phyloP scores from a whole-genome alignment of 2,888 invertebrate genomes.

The Drosophila greeni region DNA sequence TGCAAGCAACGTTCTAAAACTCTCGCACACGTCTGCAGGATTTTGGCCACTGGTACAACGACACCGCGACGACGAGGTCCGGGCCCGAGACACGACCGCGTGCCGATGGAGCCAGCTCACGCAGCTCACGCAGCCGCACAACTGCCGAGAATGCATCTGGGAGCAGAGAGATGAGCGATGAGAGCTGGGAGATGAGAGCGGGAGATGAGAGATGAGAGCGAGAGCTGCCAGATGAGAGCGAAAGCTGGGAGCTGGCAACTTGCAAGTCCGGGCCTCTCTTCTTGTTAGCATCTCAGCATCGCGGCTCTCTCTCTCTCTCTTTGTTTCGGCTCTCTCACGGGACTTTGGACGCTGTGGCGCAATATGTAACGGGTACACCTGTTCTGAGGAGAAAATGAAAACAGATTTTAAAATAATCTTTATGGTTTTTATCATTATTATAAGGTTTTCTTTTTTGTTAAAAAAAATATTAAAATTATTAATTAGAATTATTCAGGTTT shows the following conservation, averaged over 20 bases:
- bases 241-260: neutral
- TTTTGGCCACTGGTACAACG: constrained; percentile 7
- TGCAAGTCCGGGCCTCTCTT: constrained; percentile 6
- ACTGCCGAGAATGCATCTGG: neutral
- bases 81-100: constrained; percentile 9
- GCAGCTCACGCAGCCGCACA: constrained; percentile 9
- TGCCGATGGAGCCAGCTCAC: constrained; percentile 1
- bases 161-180: neutral
- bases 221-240: neutral
- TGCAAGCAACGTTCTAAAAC: constrained; percentile 70
- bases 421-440: neutral
- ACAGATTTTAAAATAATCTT: neutral
- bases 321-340: neutral
- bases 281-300: neutral
- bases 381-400: neutral
- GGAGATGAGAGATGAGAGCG: neutral
- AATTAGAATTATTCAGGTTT: too few relatives aligned
- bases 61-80: constrained; percentile 7
- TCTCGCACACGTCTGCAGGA: constrained; percentile 66
- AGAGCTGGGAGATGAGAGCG: neutral
- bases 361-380: constrained; percentile 8
- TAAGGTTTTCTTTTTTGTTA: too few relatives aligned
- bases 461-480: too few relatives aligned
- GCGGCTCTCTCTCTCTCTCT: neutral
- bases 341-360: constrained; percentile 7